A percentile compares a stretch with the other conserved stretches of the same genome.
Conservation (phyloP, 2,888 invertebrate species). For the Perizoma affinitatum region DNA sequence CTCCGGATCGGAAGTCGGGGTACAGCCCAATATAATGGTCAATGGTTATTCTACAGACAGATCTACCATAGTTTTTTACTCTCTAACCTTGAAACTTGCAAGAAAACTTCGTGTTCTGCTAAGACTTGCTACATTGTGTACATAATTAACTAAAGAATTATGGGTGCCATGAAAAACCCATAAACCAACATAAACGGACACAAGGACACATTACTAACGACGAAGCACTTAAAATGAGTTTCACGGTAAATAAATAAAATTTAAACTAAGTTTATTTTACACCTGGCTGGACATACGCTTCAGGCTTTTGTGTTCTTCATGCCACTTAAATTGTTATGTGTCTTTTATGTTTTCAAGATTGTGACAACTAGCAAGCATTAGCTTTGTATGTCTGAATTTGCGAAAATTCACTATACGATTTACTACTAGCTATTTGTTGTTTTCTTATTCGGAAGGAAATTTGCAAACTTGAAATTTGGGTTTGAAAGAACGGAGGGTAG, state of each 20-base stretch:
- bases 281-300: constrained; percentile 18
- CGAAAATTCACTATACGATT: no score
- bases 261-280: constrained; percentile 26
- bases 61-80: no score
- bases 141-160: constrained; percentile 49
- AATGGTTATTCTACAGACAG: no score
- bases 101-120: constrained; percentile 41
- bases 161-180: constrained; percentile 46
- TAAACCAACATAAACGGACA: constrained; percentile 39
- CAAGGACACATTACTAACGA: constrained; percentile 45
- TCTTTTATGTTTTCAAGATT: constrained; percentile 4
- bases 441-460: no score
- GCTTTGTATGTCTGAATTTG: no score
- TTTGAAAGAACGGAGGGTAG: no score
- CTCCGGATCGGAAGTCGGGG: no score
- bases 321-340: constrained; percentile 22
- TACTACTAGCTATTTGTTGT: no score
- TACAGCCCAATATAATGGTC: no score
- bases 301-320: constrained; percentile 19
- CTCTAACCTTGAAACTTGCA: constrained; percentile 10
- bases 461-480: no score
- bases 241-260: constrained; percentile 33
- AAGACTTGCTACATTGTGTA: constrained; percentile 48
- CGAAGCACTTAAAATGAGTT: constrained; percentile 32
- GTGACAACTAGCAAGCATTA: no score